Evolutionary conservation across 2,888 invertebrate species (phyloP).

Genomic region (Cantharis flavilabris): DNA sequence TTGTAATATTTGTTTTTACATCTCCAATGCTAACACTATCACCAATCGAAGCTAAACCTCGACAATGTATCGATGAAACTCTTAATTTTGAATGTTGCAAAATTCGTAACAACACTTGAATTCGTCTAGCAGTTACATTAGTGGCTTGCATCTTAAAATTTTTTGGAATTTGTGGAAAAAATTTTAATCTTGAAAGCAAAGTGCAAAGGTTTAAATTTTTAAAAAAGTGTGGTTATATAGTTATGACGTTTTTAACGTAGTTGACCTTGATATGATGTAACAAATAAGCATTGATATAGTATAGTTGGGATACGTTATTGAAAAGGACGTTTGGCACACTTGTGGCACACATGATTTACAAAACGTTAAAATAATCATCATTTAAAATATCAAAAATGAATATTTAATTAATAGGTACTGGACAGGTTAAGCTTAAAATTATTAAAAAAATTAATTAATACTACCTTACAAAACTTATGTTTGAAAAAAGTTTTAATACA

Average conservation of each 20-base stretch:
- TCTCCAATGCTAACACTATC: slow-evolving; percentile 72
- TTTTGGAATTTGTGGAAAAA: neutral
- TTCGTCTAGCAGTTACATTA: slow-evolving; percentile 36
- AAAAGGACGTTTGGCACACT: no score
- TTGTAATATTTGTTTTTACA: slow-evolving; percentile 67
- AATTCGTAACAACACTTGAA: slow-evolving; percentile 41
- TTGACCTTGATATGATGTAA: neutral
- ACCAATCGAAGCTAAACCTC: slow-evolving; percentile 56
- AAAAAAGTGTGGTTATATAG: neutral
- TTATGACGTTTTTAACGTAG: neutral
- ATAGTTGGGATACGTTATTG: no score
- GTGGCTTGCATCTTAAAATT: slow-evolving; percentile 37
- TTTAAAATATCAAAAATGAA: no score
- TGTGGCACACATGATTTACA: no score
- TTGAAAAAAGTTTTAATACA: no score
- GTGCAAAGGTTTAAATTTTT: neutral
- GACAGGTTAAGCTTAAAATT: no score
- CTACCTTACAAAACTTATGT: no score
- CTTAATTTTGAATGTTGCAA: slow-evolving; percentile 37
- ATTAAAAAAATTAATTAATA: no score
- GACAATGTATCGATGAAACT: slow-evolving; percentile 38
- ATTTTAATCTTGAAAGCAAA: neutral
- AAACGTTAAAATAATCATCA: no score
- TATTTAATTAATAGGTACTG: no score
- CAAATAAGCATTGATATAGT: no score